These are phyloP conservation scores for Erpobdella octoculata DNA, from an alignment of 2,888 invertebrate genomes.

Conservation along the genomic window DNA sequence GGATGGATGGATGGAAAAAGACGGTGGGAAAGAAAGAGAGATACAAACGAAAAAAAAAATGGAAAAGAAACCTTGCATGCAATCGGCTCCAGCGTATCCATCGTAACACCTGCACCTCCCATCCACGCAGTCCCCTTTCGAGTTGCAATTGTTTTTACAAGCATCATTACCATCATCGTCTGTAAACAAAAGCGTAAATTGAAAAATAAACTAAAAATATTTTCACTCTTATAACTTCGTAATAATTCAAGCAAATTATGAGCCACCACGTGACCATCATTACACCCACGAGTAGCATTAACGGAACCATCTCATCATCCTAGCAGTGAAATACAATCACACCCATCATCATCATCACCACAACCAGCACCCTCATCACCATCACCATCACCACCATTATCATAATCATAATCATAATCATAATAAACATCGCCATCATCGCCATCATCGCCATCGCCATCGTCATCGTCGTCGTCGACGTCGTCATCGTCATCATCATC, in stretches of 20 bases:
- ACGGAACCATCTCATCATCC: too few species aligned
- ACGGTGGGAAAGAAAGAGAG: too few species aligned
- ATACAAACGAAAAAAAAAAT: too few species aligned
- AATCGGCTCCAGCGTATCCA: conserved; percentile 91
- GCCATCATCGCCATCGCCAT: background rate
- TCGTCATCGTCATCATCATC: background rate
- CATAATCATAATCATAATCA: conserved; percentile 11
- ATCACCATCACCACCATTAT: background rate
- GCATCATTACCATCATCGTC: conserved; percentile 7
- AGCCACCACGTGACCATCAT: too few species aligned
- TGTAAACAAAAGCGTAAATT: too few species aligned
- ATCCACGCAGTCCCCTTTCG: conserved; percentile 82
- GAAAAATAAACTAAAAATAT: background rate
- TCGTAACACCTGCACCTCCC: conserved; percentile 93
- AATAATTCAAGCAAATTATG: too few species aligned
- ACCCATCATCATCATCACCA: background rate
- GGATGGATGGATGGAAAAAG: too few species aligned
- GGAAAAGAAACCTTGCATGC: conserved; percentile 70
- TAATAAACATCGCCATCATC: background rate
- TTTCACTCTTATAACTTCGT: too few species aligned
- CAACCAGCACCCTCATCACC: conserved; percentile 3
- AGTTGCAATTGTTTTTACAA: conserved; percentile 62
- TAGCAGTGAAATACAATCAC: too few species aligned
- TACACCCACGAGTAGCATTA: too few species aligned
- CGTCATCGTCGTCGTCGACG: background rate